These are phyloP conservation scores for Lutraria lutraria DNA, from an alignment of 2,888 invertebrate genomes.

Conservation along the genomic window DNA sequence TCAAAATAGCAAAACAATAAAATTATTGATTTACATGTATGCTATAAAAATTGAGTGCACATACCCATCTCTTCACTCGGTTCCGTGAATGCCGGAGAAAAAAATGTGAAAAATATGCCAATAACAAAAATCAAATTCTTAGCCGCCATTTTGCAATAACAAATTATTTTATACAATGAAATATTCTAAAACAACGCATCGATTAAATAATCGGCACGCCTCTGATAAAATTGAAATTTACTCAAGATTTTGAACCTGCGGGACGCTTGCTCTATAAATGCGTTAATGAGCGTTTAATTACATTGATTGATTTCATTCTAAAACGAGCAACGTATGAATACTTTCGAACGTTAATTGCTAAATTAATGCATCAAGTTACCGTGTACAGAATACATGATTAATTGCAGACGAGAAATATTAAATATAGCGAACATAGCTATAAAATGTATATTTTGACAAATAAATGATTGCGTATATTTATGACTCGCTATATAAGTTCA, in stretches of 20 bases:
- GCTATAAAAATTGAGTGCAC: background rate
- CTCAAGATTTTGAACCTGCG: background rate
- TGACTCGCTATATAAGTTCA: no score
- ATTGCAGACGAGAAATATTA: background rate
- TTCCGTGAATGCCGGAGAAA: background rate
- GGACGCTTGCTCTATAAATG: background rate
- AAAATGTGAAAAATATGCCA: background rate
- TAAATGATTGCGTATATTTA: no score
- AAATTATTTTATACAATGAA: background rate
- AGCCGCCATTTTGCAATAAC: background rate
- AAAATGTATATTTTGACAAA: background rate
- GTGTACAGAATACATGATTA: background rate
- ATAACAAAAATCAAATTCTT: background rate
- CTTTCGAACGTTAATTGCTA: constrained; percentile 5
- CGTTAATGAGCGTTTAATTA: background rate
- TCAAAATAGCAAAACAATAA: no score
- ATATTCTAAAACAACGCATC: background rate
- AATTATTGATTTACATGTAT: no score
- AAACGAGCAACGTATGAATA: background rate
- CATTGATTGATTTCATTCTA: background rate
- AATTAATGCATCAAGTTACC: background rate
- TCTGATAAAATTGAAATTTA: background rate
- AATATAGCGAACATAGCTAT: background rate
- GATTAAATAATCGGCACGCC: background rate
- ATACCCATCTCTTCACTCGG: background rate